Evolutionary conservation across 2,113 vertebrate species (phyloP), one percentile per base, ranked within the genome.

Genomic region (Chloropsis cyanopogon): DNA sequence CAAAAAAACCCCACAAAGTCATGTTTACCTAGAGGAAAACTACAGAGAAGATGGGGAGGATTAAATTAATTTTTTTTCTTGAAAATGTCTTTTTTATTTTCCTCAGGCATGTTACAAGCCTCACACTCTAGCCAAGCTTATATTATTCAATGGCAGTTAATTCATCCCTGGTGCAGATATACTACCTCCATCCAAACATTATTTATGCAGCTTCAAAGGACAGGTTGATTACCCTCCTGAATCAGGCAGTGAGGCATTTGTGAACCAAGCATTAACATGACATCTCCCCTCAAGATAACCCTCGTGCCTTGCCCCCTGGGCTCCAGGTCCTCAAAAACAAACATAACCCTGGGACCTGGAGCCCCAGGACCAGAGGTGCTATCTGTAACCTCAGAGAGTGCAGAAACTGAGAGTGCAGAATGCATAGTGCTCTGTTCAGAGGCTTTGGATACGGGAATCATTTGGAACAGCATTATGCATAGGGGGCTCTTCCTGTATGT

Each of bases 171-270:
- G 83, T 88, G 54, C 86, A 93, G 94, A 97, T 97, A 96, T 96
- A 97, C 81, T 86, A 11, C 95, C 91, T 92, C 90, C 73, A 86
- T 93, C 80, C 88, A 75, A 90, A 82, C 83, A 86, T 96, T 95
- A 97, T 96, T 97, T 87, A 96, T 89, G 96, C 69, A 82, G 82
- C 77, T 92, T 92, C 86, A 72, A 49, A 94, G 65, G 95, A 96
- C 95, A 96, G 93, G 88, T 97, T 97, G 97, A 96, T 97, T 95
- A 85, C 93, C 86, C 78, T 90, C 76, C 95, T 96, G 95, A 97
- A 95, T 97, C 96, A 95, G 90, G 59, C 86, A 64, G 80, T 28
- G 80, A 95, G 56, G 82, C 2, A 0, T 86, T 93, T 63, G 24
- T 92, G 88, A 88, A 44, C 42, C 4, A 12, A 92, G 78, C 76